Conservation (phyloP, 2,888 invertebrate species). For the Esperia sulphurella region DNA sequence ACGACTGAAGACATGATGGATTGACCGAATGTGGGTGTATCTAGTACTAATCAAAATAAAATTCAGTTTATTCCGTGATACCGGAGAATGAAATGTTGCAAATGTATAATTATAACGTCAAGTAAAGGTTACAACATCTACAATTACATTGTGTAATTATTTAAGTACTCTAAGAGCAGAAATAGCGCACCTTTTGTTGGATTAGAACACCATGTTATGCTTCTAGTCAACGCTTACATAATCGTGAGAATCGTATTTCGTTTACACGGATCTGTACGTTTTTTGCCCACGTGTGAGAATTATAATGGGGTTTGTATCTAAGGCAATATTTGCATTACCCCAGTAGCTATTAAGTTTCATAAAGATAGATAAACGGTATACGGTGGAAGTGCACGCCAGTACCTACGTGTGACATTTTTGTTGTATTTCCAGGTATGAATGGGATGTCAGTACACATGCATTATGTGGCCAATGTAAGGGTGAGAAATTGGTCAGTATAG, state of each 20-base stretch:
- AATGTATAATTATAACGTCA: conserved; percentile 46
- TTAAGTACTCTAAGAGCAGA: conserved; percentile 47
- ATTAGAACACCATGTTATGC: conserved; percentile 45
- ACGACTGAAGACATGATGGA: conserved; percentile 34
- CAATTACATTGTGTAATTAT: conserved; percentile 47
- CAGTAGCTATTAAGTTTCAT: no score
- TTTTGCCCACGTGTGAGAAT: conserved; percentile 26
- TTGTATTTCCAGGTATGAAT: no score
- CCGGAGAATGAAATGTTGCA: conserved; percentile 30
- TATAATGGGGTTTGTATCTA: neutral
- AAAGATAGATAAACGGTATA: no score
- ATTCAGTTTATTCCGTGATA: conserved; percentile 21
- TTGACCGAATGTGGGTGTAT: conserved; percentile 37
- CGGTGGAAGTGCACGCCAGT: no score
- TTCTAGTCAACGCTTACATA: conserved; percentile 43
- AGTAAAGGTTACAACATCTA: conserved; percentile 49
- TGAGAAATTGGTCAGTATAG: no score
- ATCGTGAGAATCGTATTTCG: conserved; percentile 38
- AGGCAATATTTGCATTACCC: neutral
- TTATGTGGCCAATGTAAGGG: no score
- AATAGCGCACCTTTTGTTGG: conserved; percentile 59
- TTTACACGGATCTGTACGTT: conserved; percentile 25
- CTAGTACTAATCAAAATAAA: conserved; percentile 41
- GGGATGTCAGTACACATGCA: no score
- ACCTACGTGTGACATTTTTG: no score